Base-by-base conservation (phyloP, 2,888 invertebrate genomes). In the Leucophora obtusa region DNA sequence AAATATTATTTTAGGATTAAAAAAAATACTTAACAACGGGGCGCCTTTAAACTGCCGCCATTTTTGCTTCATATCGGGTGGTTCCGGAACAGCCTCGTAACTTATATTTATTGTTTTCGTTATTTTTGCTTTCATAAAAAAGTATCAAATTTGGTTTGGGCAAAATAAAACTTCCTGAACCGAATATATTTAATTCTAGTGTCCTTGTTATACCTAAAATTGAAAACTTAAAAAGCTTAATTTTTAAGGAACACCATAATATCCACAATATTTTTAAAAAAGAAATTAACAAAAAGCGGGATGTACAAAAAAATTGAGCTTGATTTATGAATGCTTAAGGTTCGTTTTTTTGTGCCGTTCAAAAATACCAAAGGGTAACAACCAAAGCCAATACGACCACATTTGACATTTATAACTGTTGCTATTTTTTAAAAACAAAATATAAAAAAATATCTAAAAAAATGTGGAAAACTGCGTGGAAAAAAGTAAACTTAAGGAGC, bases 341-440 rank as follows among this genome's bases (percentile, higher is more conserved):
- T 59, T 60, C 15, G 17, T 21, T 54, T 28, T 33, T 24, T 28
- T 33, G 9, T 56, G 24, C 17, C 38, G 53, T 53, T 17, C 43
- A 68, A 47, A 53, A 38, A 18, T 3, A 24, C 69, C 35, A 33
- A 68, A 59, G 62, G 69, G 54, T 62, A 74, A 69, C 54, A 75
- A 47, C 62, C 50, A 4, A 56, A 69, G 69, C 75, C 75, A 63
- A 62, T 62, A 56, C 56, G 50, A 75, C 75, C 75, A 56, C 75
- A 69, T 75, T 69, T 69, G 75, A 75, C 75, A 69, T 69, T 75
- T 75, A 75, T 69, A 75, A 75, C 75, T 75, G 69, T 63, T 75
- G 69, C 75, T 69, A 47, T 75, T 21, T 21, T 8, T 60, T 21
- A 53, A 60, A 15, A 9, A 10, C 14, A 54, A 24, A 24, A 21